These are phyloP conservation scores for Yponomeuta plumbellus DNA, from an alignment of 2,888 invertebrate species.

Conservation along the genomic window DNA sequence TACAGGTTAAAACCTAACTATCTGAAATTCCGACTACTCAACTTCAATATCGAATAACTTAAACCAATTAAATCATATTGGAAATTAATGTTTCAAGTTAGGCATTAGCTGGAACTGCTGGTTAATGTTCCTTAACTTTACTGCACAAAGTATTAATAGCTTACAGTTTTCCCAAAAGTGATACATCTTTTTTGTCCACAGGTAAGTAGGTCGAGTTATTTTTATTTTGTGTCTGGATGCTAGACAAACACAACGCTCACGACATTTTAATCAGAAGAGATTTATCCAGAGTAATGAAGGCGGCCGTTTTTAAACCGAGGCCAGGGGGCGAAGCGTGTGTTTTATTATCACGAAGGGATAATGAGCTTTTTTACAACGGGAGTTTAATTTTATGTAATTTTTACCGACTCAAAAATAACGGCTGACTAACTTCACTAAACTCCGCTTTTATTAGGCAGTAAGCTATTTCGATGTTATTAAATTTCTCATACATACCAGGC, in stretches of 20 bases:
- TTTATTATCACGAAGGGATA: conserved; percentile 18
- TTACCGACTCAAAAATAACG: not conserved
- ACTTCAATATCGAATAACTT: no score
- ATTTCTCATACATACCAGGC: not conserved
- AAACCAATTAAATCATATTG: no score
- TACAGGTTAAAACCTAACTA: no score
- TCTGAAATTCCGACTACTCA: no score
- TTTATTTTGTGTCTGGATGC: conserved; percentile 6
- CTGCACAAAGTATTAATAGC: no score
- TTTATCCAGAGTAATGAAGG: conserved; percentile 53
- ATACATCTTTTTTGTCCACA: no score
- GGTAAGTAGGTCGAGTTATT: not conserved
- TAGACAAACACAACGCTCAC: conserved; percentile 27
- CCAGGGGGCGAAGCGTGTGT: conserved; percentile 8
- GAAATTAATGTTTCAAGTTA: no score
- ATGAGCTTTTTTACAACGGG: conserved; percentile 41
- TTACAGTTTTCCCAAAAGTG: no score
- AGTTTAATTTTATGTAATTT: conserved; percentile 15
- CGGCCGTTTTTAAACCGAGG: conserved; percentile 27
- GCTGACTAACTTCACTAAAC: not conserved
- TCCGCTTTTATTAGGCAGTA: not conserved
- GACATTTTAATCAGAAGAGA: conserved; percentile 58
- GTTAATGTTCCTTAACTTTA: no score
- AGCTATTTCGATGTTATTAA: not conserved
- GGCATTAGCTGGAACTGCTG: no score